Evolutionary conservation across 2,113 vertebrate genomes (phyloP).

Genomic region (Xyliphius kryptos): DNA sequence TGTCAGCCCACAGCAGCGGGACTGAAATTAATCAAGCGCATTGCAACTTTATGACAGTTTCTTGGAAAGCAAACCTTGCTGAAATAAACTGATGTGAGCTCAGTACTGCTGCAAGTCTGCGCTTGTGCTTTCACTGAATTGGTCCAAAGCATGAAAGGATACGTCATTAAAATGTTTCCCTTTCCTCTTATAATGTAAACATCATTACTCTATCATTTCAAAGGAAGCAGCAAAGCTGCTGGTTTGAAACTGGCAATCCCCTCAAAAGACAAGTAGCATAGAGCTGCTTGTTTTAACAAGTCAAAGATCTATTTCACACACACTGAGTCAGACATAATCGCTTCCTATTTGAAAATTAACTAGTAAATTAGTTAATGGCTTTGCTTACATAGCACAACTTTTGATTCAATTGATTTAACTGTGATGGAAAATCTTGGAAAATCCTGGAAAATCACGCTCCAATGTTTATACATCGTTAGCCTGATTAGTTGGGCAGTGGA

Average conservation of each 20-base stretch:
- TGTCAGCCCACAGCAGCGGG: conserved; percentile 46
- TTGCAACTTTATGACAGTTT: conserved; percentile 46
- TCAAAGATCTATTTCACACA: conserved; percentile 3
- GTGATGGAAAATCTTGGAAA: not conserved
- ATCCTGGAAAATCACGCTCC: not conserved
- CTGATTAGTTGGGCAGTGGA: no score
- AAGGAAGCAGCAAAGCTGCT: conserved; percentile 37
- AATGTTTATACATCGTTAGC: not conserved
- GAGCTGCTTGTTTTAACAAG: conserved; percentile 21
- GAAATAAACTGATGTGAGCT: conserved; percentile 44
- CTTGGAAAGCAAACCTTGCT: conserved; percentile 29
- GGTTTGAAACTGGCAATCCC: conserved; percentile 26
- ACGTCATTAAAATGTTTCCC: conserved; percentile 35
- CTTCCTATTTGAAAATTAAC: conserved; percentile 6
- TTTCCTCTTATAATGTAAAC: conserved; percentile 44
- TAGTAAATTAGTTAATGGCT: conserved; percentile 2
- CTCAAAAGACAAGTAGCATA: conserved; percentile 2
- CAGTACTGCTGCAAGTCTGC: conserved; percentile 41
- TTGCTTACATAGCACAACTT: not conserved
- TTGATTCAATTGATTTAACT: not conserved
- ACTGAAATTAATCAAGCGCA: conserved; percentile 43
- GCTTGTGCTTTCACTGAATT: conserved; percentile 48
- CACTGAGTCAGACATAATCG: conserved; percentile 6
- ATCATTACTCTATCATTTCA: conserved; percentile 36
- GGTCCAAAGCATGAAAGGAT: conserved; percentile 33